Conservation (phyloP, 2,888 invertebrate species). For the Cephalotes varians region DNA sequence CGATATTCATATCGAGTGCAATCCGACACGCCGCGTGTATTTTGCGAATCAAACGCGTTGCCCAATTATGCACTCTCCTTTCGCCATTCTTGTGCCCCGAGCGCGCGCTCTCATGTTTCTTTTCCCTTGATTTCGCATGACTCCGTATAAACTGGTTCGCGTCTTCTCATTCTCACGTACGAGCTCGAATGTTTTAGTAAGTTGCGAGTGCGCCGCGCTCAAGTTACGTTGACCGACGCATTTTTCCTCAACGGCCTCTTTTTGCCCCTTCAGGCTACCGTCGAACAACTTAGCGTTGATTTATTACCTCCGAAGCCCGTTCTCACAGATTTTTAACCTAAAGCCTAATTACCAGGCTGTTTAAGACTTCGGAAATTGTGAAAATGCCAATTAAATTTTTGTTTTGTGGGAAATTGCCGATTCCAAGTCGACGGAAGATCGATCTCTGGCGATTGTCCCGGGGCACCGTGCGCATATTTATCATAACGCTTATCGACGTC, state of each 20-base stretch:
- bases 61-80: neutral
- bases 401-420: neutral
- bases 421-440: neutral
- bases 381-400: slow-evolving; percentile 11
- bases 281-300: neutral
- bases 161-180: slow-evolving; percentile 22
- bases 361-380: neutral
- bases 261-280: neutral
- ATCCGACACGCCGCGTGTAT: neutral
- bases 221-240: neutral
- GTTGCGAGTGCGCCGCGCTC: neutral
- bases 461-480: neutral
- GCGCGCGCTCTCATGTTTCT: neutral
- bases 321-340: neutral
- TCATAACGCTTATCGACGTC: slow-evolving; percentile 2
- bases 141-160: neutral
- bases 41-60: neutral
- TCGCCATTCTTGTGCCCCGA: neutral
- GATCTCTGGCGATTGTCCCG: neutral
- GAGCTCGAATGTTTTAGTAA: neutral
- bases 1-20: neutral
- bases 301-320: neutral
- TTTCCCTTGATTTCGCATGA: neutral
- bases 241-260: neutral
- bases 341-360: neutral